These are phyloP conservation scores for Calliopsis andreniformis DNA, from an alignment of 1,140 invertebrate species.

Conservation along the genomic window DNA sequence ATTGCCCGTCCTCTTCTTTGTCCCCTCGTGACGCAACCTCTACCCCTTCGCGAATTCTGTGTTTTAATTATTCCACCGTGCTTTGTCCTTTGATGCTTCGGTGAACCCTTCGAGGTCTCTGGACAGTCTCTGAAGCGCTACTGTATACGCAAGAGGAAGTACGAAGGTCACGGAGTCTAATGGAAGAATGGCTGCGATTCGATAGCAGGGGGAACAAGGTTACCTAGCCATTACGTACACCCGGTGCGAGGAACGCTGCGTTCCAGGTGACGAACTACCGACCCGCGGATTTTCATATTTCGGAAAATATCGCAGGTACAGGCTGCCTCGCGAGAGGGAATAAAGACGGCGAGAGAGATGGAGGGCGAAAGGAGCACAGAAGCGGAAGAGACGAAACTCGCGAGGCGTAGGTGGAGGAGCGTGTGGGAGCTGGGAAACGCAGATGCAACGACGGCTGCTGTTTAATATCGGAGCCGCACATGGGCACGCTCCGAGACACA, in stretches of 20 bases:
- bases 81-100: constrained; percentile 34
- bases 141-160: not conserved
- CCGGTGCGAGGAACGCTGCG: constrained; percentile 65
- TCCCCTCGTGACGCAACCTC: constrained; percentile 46
- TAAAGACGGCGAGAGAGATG: constrained; percentile 2
- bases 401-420: constrained; percentile 22
- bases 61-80: constrained; percentile 75
- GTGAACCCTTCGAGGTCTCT: constrained; percentile 4
- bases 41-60: constrained; percentile 68
- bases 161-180: not conserved
- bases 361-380: not conserved
- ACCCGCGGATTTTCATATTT: constrained; percentile 71
- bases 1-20: constrained; percentile 29
- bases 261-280: constrained; percentile 68
- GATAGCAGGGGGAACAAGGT: not conserved
- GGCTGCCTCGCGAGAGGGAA: not conserved
- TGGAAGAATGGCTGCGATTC: not conserved
- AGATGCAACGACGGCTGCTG: constrained; percentile 78
- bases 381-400: constrained; percentile 6
- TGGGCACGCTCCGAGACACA: constrained; percentile 75
- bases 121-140: constrained; percentile 1
- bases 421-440: constrained; percentile 60
- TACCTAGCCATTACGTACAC: constrained; percentile 68
- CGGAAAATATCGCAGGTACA: constrained; percentile 67
- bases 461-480: constrained; percentile 79